phyloP scores from a whole-genome alignment of 2,888 invertebrate species.

The Lasius fuliginosus region DNA sequence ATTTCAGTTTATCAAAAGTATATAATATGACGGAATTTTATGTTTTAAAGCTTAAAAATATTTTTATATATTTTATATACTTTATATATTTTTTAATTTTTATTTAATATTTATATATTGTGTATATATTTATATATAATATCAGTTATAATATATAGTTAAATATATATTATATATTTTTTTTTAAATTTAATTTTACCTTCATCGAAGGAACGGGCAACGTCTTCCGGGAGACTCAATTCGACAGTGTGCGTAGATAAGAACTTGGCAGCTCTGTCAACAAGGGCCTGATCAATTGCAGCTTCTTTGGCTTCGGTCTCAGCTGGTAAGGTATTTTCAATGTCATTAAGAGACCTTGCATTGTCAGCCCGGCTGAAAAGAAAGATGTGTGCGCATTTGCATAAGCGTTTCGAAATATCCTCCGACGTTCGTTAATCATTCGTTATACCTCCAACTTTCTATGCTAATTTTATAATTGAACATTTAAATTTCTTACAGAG shows the following conservation, averaged over 20 bases:
- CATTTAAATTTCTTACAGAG: neutral
- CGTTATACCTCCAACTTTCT: neutral
- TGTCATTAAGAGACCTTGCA: slow-evolving; percentile 89
- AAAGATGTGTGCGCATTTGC: slow-evolving; percentile 23
- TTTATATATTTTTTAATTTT: neutral
- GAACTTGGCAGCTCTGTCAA: slow-evolving; percentile 92
- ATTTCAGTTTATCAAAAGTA: neutral
- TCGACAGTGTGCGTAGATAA: slow-evolving; percentile 93
- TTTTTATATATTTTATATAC: neutral
- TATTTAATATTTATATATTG: neutral
- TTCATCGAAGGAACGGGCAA: slow-evolving; percentile 94
- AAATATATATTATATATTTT: neutral
- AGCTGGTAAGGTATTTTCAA: slow-evolving; percentile 89
- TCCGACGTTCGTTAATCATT: neutral
- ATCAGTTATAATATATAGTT: neutral
- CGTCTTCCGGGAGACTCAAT: slow-evolving; percentile 92
- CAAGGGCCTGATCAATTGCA: slow-evolving; percentile 91
- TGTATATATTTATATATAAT: too few species aligned
- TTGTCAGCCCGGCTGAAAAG: slow-evolving; percentile 85
- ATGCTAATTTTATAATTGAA: slow-evolving; percentile 28
- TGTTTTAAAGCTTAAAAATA: neutral
- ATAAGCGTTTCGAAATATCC: neutral
- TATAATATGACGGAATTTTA: neutral
- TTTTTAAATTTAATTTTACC: slow-evolving; percentile 87
- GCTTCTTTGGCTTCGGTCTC: slow-evolving; percentile 91